A percentile compares a stretch with the other conserved stretches of the same genome.
phyloP scores from a whole-genome alignment of 2,888 invertebrate species.

The Cremastobaeus sp. region DNA sequence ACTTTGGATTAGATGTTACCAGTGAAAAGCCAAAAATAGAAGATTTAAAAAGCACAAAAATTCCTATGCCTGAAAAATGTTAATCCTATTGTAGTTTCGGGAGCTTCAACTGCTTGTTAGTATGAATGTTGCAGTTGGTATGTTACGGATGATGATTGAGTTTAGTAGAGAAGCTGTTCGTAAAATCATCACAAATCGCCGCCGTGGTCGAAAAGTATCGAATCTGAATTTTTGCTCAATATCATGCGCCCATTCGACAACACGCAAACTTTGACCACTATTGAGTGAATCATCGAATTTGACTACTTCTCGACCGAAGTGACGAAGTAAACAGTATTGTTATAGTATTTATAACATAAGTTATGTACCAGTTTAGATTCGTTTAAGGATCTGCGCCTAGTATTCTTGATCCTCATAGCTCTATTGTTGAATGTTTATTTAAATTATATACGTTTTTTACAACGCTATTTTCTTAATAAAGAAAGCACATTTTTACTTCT shows the following conservation, averaged over 20 bases:
- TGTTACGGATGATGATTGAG: too few species aligned
- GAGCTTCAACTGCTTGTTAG: neutral
- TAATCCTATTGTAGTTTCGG: slow-evolving; percentile 4
- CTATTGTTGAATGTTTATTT: slow-evolving; percentile 22
- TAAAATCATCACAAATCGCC: too few species aligned
- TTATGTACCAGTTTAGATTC: slow-evolving; percentile 54
- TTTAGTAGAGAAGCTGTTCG: too few species aligned
- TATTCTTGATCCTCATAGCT: slow-evolving; percentile 17
- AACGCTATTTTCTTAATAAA: slow-evolving; percentile 26
- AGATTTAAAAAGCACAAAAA: slow-evolving; percentile 35
- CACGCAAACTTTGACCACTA: neutral
- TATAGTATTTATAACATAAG: slow-evolving; percentile 29
- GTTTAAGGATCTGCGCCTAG: slow-evolving; percentile 58
- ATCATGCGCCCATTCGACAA: neutral
- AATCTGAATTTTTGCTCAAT: too few species aligned
- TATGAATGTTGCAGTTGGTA: too few species aligned
- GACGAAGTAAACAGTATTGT: slow-evolving; percentile 52
- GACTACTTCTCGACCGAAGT: too few species aligned
- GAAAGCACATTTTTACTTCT: too few species aligned
- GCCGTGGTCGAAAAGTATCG: too few species aligned
- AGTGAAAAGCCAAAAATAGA: slow-evolving; percentile 68
- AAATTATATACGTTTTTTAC: slow-evolving; percentile 36
- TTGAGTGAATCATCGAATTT: slow-evolving; percentile 11
- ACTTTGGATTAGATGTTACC: slow-evolving; percentile 73
- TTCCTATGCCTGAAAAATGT: slow-evolving; percentile 41